Evolutionary conservation across 2,888 invertebrate species (phyloP).

Genomic region (Mamestra brassicae): DNA sequence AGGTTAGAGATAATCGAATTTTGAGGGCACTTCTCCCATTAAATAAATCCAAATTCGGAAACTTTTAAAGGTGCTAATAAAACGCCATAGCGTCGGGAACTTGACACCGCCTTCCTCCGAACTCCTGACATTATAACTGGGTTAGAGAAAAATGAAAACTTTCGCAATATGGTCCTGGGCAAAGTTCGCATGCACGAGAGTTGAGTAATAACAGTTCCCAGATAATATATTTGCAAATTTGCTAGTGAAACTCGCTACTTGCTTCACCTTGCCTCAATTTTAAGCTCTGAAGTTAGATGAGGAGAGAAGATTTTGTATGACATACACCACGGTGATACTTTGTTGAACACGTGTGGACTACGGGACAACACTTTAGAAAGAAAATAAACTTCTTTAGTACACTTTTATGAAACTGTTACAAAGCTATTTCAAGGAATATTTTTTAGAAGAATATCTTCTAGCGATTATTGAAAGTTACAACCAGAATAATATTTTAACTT

Average conservation of each 20-base stretch:
- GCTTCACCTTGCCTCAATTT: constrained; percentile 69
- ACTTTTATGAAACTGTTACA: background rate
- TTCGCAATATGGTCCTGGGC: constrained; percentile 83
- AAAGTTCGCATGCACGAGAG: constrained; percentile 79
- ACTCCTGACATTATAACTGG: constrained; percentile 82
- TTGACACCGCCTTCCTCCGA: constrained; percentile 76
- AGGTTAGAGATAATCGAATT: constrained; percentile 59
- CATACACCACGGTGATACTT: constrained; percentile 45
- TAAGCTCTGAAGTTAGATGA: constrained; percentile 71
- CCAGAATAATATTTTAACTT: no score
- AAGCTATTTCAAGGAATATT: background rate
- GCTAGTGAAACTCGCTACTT: constrained; percentile 69
- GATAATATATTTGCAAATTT: constrained; percentile 81
- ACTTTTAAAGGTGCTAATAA: constrained; percentile 80
- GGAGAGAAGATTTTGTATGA: constrained; percentile 64
- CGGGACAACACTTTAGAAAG: constrained; percentile 15
- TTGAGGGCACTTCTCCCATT: constrained; percentile 66
- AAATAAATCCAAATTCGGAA: constrained; percentile 74
- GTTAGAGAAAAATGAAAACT: constrained; percentile 89
- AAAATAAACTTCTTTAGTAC: background rate
- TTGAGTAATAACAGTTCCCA: constrained; percentile 79
- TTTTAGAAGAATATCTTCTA: background rate
- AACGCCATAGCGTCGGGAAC: constrained; percentile 75
- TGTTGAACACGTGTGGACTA: constrained; percentile 6
- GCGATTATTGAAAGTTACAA: background rate